Base-by-base conservation (phyloP, 2,888 invertebrate genomes). In the Toxonevra muliebris region DNA sequence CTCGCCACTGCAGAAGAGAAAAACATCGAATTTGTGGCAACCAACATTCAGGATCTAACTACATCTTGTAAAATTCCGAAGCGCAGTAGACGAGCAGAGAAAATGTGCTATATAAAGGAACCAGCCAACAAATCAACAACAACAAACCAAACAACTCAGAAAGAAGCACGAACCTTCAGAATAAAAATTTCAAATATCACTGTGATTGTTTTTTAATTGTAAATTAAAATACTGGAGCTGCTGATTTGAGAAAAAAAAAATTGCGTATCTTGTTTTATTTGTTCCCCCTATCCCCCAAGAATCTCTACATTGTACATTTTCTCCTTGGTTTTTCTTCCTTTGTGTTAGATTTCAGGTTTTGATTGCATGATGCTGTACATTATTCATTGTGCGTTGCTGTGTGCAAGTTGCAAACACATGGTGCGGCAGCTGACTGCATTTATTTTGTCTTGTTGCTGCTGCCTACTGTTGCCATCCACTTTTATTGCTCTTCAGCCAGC, bases 191-290 rank as follows among this genome's bases (percentile, higher is more conserved):
- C 82, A 83, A 81, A 83, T 84, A 82, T 84, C 83, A 82, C 83
- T 83, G 83, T 83, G 83, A 83, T 83, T 83, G 84, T 83, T 84
- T 83, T 83, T 83, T 83, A 84, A 84, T 84, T 83, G 80, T 82
- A 83, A 82, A 83, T 83, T 83, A 83, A 83, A 83, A 82, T 84
- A 83, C 83, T 82, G 83, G 80, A 83, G 82, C 83, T 83, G 83
- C 83, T 83, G 83, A 84, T 83, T 82, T 82, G 83, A 84, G 80
- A 82, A 81, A 77, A 79, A 76, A 77, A 71, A 66, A n/a, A n/a
- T n/a, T 71, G 71, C 69, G 68, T 70, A 72, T 64, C 73, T 73
- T 71, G 66, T 67, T 74, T 61, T 66, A 15, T 30, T 30, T 30
- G 3, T 30, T 30, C 30, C 7, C 7, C 30, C 30, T 30, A 30